phyloP scores from a whole-genome alignment of 2,797 vertebrate genomes.

The Muscicapa striata region DNA sequence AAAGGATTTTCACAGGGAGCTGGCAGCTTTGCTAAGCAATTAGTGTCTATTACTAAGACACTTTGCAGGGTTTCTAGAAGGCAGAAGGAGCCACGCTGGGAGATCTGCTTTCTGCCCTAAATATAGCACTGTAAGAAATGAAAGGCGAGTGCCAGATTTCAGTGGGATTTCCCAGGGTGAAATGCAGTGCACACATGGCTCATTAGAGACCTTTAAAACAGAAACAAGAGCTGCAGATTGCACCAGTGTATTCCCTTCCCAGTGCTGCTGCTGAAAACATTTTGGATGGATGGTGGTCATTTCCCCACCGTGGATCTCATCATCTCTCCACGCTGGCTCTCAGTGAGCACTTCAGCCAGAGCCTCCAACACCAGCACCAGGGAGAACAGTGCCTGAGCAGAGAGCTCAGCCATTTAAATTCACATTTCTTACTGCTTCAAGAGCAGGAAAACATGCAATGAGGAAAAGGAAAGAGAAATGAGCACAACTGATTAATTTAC shows the following conservation, averaged over 20 bases:
- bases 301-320: constrained; percentile 27
- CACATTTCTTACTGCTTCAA: not conserved
- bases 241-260: constrained; percentile 28
- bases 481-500: not conserved
- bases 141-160: constrained; percentile 62
- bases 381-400: not conserved
- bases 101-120: constrained; percentile 63
- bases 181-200: constrained; percentile 45
- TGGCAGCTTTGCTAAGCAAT: constrained; percentile 48
- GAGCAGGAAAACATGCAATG: not conserved
- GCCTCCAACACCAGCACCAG: not conserved
- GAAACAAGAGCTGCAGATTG: constrained; percentile 24
- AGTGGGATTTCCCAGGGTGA: constrained; percentile 68
- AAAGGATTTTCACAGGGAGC: constrained; percentile 10
- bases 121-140: constrained; percentile 48
- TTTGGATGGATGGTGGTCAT: constrained; percentile 45
- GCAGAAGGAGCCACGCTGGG: constrained; percentile 52
- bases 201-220: constrained; percentile 60
- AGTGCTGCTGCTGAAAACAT: not conserved
- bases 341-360: not conserved
- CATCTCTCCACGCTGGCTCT: not conserved
- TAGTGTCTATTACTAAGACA: constrained; percentile 54
- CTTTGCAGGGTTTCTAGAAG: constrained; percentile 48
- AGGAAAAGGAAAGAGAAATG: not conserved
- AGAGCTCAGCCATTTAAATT: not conserved